phyloP scores from a whole-genome alignment of 2,113 vertebrate species.

The Phyllostomus hastatus region DNA sequence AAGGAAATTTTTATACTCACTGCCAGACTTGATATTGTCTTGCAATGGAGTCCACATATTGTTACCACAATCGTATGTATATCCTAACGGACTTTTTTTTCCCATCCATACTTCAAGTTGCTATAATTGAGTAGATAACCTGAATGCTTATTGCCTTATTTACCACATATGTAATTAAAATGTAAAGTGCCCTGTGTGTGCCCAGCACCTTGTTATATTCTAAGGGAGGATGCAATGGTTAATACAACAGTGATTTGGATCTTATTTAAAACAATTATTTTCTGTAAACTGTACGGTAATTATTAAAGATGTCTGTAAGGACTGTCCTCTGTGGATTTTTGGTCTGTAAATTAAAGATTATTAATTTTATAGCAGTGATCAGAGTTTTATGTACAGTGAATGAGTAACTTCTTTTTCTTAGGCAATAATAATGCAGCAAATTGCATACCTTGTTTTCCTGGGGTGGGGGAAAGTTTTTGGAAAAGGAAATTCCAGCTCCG shows the following conservation, averaged over 20 bases:
- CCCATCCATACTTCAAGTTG: not conserved
- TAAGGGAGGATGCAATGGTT: not conserved
- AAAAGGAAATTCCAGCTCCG: conserved; percentile 59
- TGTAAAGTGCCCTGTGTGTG: not conserved
- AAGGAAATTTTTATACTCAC: not conserved
- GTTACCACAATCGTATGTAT: not conserved
- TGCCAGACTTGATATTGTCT: not conserved
- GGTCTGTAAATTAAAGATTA: not conserved
- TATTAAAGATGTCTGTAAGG: not conserved
- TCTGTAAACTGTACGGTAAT: not conserved
- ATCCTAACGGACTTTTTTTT: not conserved
- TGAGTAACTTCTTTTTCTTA: not conserved
- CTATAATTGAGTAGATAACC: not conserved
- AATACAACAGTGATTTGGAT: not conserved
- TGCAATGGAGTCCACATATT: not conserved
- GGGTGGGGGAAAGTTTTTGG: not conserved
- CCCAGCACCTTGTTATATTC: not conserved
- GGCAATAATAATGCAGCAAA: not conserved
- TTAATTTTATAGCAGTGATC: not conserved
- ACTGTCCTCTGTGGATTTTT: not conserved
- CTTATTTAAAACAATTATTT: conserved; percentile 25
- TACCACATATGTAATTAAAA: not conserved
- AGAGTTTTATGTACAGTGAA: not conserved
- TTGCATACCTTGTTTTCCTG: not conserved
- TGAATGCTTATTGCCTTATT: not conserved